Base-by-base conservation (phyloP, 2,797 vertebrate species). In the Catamblyrhynchus diadema region DNA sequence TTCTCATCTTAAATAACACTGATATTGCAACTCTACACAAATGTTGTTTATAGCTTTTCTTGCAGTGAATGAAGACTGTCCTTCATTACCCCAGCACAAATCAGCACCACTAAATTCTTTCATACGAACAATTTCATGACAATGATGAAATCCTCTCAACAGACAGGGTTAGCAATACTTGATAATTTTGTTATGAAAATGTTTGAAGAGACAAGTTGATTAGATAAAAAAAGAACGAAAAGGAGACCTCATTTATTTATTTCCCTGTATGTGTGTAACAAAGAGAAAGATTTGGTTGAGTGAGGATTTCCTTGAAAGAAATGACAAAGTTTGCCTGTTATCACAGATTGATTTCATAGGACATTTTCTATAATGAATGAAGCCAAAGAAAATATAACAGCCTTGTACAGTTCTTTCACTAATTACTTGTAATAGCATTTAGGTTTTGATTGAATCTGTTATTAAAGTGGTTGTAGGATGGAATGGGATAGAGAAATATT, bases 401-500 rank as follows among this genome's bases (percentile, higher is more conserved):
- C 56, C 15, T 90, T 81, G 20, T 56, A 33, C 14, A 72, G 24
- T 15, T 77, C 75, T 86, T 88, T 25, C 25, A 41, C 19, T 81
- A 5, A 17, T 70, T 82, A 82, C 18, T 81, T 69, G 2, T 82
- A 67, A 53, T 21, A 88, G 2, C 16, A 42, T 86, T 65, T 77
- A 53, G 5, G 5, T 53, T 71, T 44, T 86, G 33, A 50, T 21
- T 88, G 14, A 32, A 37, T 78, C 5, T 69, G 14, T 61, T 60
- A 24, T 5, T 81, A 41, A 35, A 20, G 13, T 79, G 19, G 7
- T 37, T 92, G 27, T 74, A 64, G 50, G 35, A 47, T 70, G 24
- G 27, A 51, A 57, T 66, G 13, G 61, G 44, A 89, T 67, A 57
- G 86, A 90, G n/a, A 94, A 91, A 79, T 61, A 69, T 96, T 95